Evolutionary conservation across 37 sponge, comb jelly and placozoan species (phyloP).

Genomic region (Eunapius fragilis): DNA sequence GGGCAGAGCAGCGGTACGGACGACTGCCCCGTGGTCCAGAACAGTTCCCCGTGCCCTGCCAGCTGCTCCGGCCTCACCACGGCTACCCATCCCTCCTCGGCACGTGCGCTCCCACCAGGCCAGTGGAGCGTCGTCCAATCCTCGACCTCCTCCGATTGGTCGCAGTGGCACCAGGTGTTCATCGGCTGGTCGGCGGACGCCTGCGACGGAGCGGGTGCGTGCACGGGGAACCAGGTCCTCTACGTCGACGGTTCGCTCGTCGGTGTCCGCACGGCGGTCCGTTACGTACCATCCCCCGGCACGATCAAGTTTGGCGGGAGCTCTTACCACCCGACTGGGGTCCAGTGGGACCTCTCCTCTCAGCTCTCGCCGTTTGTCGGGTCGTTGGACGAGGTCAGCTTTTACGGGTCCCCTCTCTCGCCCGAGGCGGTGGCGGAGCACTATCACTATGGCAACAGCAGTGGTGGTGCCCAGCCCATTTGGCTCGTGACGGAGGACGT

Average conservation of each 20-base stretch:
- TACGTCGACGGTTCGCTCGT: constrained; percentile 1
- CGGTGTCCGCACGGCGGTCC: constrained; percentile 16
- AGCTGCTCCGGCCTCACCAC: constrained; percentile 15
- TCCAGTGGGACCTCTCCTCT: no score
- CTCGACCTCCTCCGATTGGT: constrained; percentile 3
- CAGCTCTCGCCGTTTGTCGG: constrained; percentile 48
- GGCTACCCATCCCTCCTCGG: neutral
- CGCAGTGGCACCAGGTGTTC: constrained; percentile 50
- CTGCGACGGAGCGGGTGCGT: neutral
- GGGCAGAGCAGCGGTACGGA: constrained; percentile 7
- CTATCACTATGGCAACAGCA: constrained; percentile 56
- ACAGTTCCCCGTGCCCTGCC: neutral
- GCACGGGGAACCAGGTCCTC: constrained; percentile 27
- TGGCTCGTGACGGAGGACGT: constrained; percentile 38
- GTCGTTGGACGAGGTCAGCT: constrained; percentile 50
- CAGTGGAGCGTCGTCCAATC: constrained; percentile 48
- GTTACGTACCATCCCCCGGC: constrained; percentile 1
- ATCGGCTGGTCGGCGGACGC: constrained; percentile 31
- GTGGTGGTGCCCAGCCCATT: constrained; percentile 64
- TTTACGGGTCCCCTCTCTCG: constrained; percentile 35
- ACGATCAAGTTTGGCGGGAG: constrained; percentile 48
- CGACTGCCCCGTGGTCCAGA: neutral
- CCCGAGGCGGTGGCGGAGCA: constrained; percentile 4
- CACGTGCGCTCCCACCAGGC: constrained; percentile 32
- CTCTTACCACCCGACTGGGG: neutral